Evolutionary conservation across 2,113 vertebrate genomes (phyloP).

Genomic region (Alouatta palliata): DNA sequence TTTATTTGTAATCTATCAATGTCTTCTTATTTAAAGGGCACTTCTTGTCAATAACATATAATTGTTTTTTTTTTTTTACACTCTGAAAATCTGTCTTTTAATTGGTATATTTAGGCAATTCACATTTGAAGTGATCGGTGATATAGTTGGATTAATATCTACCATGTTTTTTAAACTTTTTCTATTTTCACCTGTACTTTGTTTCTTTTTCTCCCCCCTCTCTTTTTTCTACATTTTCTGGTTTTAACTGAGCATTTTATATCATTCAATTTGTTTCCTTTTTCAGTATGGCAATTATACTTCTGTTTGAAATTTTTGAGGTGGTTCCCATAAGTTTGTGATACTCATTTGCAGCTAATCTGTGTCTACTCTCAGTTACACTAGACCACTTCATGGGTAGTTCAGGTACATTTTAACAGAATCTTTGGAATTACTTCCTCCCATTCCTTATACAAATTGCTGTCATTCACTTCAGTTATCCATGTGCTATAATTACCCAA

Average conservation of each 20-base stretch:
- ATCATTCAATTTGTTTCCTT: not conserved
- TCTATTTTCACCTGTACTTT: not conserved
- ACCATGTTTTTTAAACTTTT: not conserved
- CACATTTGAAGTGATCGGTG: not conserved
- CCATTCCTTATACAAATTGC: not conserved
- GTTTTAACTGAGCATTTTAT: not conserved
- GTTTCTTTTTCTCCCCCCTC: no score
- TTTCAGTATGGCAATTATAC: not conserved
- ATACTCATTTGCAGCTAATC: not conserved
- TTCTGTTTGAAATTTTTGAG: not conserved
- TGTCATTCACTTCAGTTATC: not conserved
- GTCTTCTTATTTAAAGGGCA: not conserved
- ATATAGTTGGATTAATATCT: not conserved
- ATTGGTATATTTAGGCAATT: not conserved
- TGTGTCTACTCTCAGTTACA: no score
- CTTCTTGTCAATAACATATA: not conserved
- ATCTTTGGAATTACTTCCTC: not conserved
- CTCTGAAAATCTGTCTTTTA: not conserved
- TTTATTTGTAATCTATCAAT: not conserved
- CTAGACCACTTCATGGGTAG: not conserved
- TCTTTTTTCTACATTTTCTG: no score
- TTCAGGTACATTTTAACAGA: not conserved
- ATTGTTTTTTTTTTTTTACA: not conserved
- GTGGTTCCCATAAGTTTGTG: not conserved
- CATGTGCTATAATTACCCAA: not conserved